These are phyloP conservation scores for Rallus limicola DNA, from an alignment of 2,113 vertebrate genomes.

Conservation along the genomic window DNA sequence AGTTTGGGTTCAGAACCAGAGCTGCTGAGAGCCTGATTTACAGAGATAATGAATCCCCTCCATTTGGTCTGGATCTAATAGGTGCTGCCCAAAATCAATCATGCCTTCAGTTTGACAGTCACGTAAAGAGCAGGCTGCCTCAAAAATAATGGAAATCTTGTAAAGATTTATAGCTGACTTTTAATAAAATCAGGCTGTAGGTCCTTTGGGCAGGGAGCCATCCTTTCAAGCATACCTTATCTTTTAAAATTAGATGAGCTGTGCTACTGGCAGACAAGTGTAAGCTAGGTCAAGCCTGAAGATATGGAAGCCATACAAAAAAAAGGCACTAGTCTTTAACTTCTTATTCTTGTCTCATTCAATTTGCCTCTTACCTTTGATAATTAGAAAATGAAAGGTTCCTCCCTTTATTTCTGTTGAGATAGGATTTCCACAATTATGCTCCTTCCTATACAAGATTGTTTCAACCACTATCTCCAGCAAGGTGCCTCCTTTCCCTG, in stretches of 20 bases:
- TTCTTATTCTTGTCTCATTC: background rate
- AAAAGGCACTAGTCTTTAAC: background rate
- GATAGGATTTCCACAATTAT: background rate
- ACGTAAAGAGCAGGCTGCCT: background rate
- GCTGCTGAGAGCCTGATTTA: background rate
- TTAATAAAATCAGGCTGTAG: background rate
- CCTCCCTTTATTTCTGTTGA: background rate
- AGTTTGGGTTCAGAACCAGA: background rate
- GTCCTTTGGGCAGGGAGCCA: background rate
- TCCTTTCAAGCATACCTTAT: background rate
- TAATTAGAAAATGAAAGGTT: background rate
- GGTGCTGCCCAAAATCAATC: background rate
- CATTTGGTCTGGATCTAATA: background rate
- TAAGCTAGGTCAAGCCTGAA: background rate
- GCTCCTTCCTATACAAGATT: background rate
- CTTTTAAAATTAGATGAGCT: background rate
- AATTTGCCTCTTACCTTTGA: background rate
- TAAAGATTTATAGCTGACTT: conserved; percentile 15
- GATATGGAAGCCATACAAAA: background rate
- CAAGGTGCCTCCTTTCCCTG: background rate
- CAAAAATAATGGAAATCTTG: background rate
- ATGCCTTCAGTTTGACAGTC: background rate
- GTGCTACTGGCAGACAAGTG: background rate
- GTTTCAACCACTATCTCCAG: background rate
- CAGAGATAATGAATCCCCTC: background rate